Evolutionary conservation across 2,113 vertebrate species (phyloP).

Genomic region (Entelurus aequoreus): DNA sequence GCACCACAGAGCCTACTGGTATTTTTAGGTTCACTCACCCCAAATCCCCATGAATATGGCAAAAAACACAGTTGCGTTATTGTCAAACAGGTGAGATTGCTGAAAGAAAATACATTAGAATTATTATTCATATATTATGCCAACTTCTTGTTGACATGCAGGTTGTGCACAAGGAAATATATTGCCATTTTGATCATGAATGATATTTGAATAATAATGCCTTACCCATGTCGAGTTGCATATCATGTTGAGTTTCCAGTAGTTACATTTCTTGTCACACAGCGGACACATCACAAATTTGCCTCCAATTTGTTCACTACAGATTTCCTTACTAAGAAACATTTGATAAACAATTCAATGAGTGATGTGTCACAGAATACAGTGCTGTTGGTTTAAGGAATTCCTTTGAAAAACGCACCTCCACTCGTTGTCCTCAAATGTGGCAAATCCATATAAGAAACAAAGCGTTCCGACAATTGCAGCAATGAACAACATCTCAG

Average conservation of each 20-base stretch:
- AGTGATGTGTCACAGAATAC: not conserved
- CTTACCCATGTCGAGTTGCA: constrained; percentile 85
- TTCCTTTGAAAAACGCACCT: constrained; percentile 70
- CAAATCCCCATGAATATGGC: constrained; percentile 98
- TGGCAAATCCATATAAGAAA: constrained; percentile 86
- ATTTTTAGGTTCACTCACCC: constrained; percentile 78
- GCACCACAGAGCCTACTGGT: not conserved
- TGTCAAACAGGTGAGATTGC: constrained; percentile 96
- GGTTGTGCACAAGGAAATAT: constrained; percentile 1
- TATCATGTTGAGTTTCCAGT: constrained; percentile 89
- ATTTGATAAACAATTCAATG: not conserved
- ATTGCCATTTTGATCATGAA: constrained; percentile 7
- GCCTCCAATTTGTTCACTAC: constrained; percentile 79
- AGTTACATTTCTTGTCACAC: constrained; percentile 86
- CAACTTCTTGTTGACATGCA: not conserved
- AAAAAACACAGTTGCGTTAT: constrained; percentile 93
- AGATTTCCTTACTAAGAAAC: constrained; percentile 84
- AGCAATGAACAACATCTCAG: constrained; percentile 91
- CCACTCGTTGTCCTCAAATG: constrained; percentile 79
- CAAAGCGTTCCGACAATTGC: constrained; percentile 87
- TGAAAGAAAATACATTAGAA: constrained; percentile 55
- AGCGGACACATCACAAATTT: constrained; percentile 94
- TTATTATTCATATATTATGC: not conserved
- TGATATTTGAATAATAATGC: not conserved
- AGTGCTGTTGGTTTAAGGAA: not conserved